Conservation (phyloP, 2,113 vertebrate species). For the Stegostoma tigrinum region DNA sequence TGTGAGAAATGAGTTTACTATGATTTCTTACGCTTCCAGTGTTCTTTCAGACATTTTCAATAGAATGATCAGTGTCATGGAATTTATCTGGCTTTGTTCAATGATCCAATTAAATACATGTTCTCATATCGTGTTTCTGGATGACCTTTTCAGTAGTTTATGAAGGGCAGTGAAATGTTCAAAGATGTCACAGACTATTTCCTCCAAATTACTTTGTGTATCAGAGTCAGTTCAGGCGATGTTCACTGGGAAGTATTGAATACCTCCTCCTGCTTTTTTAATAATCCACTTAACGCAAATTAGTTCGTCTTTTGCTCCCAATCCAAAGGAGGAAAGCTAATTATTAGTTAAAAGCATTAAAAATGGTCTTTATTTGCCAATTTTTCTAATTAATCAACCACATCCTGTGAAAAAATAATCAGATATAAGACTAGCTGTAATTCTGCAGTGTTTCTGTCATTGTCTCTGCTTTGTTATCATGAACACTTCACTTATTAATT, state of each 20-base stretch:
- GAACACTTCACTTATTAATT: background rate
- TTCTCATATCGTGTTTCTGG: background rate
- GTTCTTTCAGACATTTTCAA: background rate
- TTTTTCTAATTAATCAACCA: background rate
- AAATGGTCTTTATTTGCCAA: background rate
- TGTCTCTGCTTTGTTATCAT: background rate
- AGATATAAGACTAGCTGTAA: background rate
- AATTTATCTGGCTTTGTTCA: background rate
- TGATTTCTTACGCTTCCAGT: background rate
- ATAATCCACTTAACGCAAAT: background rate
- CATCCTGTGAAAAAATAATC: background rate
- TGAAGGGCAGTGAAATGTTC: background rate
- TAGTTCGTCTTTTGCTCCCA: background rate
- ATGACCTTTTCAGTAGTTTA: constrained; percentile 21
- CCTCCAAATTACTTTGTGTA: background rate
- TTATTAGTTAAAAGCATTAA: background rate
- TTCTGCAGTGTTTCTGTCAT: background rate
- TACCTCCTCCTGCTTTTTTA: background rate
- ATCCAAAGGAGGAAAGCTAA: background rate
- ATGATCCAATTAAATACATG: background rate
- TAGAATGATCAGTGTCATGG: background rate
- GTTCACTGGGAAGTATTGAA: background rate
- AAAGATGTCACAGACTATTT: constrained; percentile 15
- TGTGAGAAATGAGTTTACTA: background rate
- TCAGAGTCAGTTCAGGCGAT: background rate